phyloP scores from a whole-genome alignment of 2,113 vertebrate genomes.

The Perca flavescens region DNA sequence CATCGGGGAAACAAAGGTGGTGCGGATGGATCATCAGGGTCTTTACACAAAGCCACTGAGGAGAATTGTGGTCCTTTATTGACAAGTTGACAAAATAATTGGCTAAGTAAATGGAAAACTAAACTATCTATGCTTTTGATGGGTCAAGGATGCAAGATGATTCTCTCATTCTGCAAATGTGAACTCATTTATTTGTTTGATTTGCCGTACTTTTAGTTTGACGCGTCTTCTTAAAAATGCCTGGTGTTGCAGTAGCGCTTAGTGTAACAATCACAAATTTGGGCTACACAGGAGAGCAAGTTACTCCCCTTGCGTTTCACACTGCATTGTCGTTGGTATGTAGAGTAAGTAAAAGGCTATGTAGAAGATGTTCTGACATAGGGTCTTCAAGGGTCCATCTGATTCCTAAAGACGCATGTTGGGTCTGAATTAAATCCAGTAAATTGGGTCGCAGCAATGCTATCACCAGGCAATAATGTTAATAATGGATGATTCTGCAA shows the following conservation, averaged over 20 bases:
- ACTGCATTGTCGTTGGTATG: background rate
- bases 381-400: no score
- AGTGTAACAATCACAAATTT: background rate
- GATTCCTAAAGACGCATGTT: no score
- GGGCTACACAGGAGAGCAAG: background rate
- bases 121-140: background rate
- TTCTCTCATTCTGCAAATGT: background rate
- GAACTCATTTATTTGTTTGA: background rate
- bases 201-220: background rate
- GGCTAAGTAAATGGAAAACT: background rate
- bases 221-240: background rate
- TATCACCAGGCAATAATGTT: no score
- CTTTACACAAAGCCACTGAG: slow-evolving; percentile 1
- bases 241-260: background rate
- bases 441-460: no score
- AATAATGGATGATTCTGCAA: background rate
- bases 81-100: background rate
- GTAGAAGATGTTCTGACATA: no score
- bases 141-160: background rate
- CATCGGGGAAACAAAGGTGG: slow-evolving; percentile 13
- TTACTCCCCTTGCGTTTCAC: background rate
- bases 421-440: no score
- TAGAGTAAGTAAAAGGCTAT: background rate
- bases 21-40: slow-evolving; percentile 3
- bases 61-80: background rate